Base-by-base conservation (phyloP, 2,113 vertebrate species). In the Elaphurus davidianus region DNA sequence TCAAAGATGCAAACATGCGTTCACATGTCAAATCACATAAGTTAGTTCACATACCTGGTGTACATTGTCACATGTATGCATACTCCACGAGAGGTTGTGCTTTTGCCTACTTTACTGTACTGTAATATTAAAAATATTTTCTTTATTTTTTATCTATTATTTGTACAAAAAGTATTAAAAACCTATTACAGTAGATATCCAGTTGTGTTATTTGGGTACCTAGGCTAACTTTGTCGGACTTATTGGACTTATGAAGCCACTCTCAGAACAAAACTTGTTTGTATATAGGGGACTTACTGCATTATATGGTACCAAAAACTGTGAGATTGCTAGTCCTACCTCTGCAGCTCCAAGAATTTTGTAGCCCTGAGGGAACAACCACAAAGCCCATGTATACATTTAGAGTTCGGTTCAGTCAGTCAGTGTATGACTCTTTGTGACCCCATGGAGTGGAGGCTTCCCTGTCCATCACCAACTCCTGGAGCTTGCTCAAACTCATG, bases 21-120 rank as follows among this genome's bases (percentile, higher is more conserved):
- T 25, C 12, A 4, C 71, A 76, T 43, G 71, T 43, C 23, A 40
- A 76, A 13, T 43, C 23, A 76, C 1, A 1, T 27, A 14, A 25
- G 71, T 27, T 27, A 43, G 21, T 27, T 43, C 40, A 27, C 36
- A 76, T 71, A 12, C 6, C 67, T 40, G n/a, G n/a, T 74, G 36
- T 25, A 13, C 2, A 2, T 8, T 27, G 6, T 25, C 40, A 76
- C 40, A 0, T 27, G 36, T 4, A 3, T 27, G 6, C 3, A 0
- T 43, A 23, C 12, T 27, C 71, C 27, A 43, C 12, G 7, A 76
- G 36, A 43, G 36, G 36, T 14, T 27, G 12, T 15, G 6, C 5
- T 15, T 27, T 27, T 76, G 71, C 40, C 21, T 76, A 7, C 36
- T 74, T 74, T 25, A 74, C 36, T 74, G 36, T 71, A 6, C 36